Conservation (phyloP, 2,113 vertebrate species). For the Hassar affinis region DNA sequence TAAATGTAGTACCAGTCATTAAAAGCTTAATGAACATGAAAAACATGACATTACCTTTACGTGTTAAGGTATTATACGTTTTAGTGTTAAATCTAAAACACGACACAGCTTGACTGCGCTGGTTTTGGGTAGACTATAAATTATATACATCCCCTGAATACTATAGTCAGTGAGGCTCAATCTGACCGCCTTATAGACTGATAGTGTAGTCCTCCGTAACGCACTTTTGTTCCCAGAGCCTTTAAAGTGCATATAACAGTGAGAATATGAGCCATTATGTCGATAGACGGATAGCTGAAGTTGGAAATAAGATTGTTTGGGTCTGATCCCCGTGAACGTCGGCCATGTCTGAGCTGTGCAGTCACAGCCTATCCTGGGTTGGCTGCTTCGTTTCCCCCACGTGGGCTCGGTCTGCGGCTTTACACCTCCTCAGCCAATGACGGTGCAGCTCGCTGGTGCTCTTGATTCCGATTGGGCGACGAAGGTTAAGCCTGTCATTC, state of each 20-base stretch:
- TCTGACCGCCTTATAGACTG: background rate
- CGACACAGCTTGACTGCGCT: background rate
- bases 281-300: slow-evolving; percentile 57
- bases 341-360: slow-evolving; percentile 76
- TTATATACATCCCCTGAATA: slow-evolving; percentile 7
- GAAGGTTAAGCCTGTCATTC: slow-evolving; percentile 68
- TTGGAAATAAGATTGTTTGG: slow-evolving; percentile 67
- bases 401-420: slow-evolving; percentile 74
- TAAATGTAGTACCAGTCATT: background rate
- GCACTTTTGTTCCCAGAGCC: slow-evolving; percentile 32
- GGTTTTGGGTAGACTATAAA: background rate
- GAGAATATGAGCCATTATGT: slow-evolving; percentile 59
- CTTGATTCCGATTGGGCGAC: slow-evolving; percentile 68
- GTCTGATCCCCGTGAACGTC: slow-evolving; percentile 66
- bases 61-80: background rate
- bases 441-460: slow-evolving; percentile 15
- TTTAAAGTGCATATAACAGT: slow-evolving; percentile 50
- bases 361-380: slow-evolving; percentile 65
- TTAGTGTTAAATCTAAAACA: background rate
- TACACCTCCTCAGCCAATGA: slow-evolving; percentile 75
- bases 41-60: background rate
- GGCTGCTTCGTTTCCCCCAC: slow-evolving; percentile 76
- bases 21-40: background rate
- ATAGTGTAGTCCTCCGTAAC: background rate
- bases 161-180: background rate